Evolutionary conservation across 2,113 vertebrate genomes (phyloP), one percentile per base, ranked within the genome.

Genomic region (Zosterops hypoxanthus): DNA sequence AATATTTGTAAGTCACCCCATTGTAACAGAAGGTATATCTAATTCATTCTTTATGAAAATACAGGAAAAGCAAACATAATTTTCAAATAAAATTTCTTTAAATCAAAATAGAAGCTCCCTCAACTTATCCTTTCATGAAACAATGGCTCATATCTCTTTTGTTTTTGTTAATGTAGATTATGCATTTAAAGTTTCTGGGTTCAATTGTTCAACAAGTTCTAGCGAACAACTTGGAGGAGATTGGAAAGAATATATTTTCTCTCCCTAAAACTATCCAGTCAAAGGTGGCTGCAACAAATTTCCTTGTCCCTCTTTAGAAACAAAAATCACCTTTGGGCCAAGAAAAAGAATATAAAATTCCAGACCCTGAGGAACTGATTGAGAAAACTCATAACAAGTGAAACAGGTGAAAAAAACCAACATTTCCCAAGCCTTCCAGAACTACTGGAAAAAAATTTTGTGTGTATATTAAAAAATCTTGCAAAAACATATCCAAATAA

Each of bases 391-490:
- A 33, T 70, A 93, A 79, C 36, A 57, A 90, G 50, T 55, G 47
- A 87, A 94, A 96, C 68, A 90, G 42, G 75, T 83, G 55, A 90
- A 77, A 88, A 88, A 95, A 97, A 96, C 5, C 65, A 92, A 75
- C 50, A 66, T 94, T 94, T 93, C 55, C 47, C 34, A 88, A 53
- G 49, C 52, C 42, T 89, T 90, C 12, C n/a, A 71, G 49, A 91
- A 82, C 33, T 44, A 86, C 36, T 36, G 39, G 22, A 68, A 85
- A 75, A 88, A 66, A 7, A 59, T 3, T 68, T 15, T 56, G 1
- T 47, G n/a, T 59, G 11, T 44, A 39, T 88, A 33, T 76, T n/a
- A 95, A 92, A 86, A 86, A 49, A 20, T 10, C 14, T 71, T 80
- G 12, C 14, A 86, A 88, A 93, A 87, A 49, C 22, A 60, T 94